Evolutionary conservation across 2,797 vertebrate genomes (phyloP), one percentile per base, ranked within the genome.

Genomic region (Notolepis coatsorum): DNA sequence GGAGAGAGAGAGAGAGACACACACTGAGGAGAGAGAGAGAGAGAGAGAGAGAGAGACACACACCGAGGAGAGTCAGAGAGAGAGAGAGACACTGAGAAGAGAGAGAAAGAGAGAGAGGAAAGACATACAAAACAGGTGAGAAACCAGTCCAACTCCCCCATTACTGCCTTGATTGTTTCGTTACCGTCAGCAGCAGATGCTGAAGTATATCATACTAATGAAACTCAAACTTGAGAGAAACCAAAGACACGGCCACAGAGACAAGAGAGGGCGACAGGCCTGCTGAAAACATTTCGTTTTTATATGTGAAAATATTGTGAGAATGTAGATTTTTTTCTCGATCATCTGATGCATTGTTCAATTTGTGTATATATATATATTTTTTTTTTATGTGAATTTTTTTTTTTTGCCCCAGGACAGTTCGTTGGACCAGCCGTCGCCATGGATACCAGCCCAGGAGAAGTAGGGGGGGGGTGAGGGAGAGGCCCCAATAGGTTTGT

Each of bases 371-470:
- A 7, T 28, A 15, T 33, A 31, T 17, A 12, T 37, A 20, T 28
- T n/a, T 21, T 42, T 10, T 15, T 31, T 13, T 37, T 15, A 25
- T n/a, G 7, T 5, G n/a, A 37, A 38, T 52, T 25, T n/a, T 33
- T 24, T 6, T 41, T 2, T 28, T 21, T 12, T 12, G 15, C 9
- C 55, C 2, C 42, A 49, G 39, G 7, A 24, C 9, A 46, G 35
- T 39, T 35, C 41, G 52, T 37, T 43, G 12, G 47, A 33, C 43
- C 20, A 12, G 2, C 31, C 5, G 3, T 3, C 2, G 27, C 23
- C 28, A 81, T 81, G 79, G 79, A 81, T 7, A 48, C 49, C 13
- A 51, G 7, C 10, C 5, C 35, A 31, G 69, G 57, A 38, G 72
- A 71, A 31, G 49, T 58, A 37, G 65, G 71, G 28, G 66, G 46